Conservation (phyloP, 2,113 vertebrate genomes). For the Phaetusa simplex region DNA sequence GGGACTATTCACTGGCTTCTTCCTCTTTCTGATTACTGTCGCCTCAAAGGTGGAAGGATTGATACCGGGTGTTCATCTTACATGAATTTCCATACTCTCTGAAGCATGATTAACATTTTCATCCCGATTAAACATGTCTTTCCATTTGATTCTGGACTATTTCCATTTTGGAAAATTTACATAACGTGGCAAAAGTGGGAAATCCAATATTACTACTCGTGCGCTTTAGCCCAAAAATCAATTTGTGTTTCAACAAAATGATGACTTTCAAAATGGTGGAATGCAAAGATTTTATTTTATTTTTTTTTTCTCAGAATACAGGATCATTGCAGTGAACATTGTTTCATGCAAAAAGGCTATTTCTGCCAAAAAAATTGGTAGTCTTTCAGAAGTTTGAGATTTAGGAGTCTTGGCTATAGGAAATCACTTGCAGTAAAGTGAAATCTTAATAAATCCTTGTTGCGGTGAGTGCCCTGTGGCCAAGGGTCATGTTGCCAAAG, state of each 20-base stretch:
- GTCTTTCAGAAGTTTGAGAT: not conserved
- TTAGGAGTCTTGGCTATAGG: not conserved
- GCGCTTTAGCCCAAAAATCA: not conserved
- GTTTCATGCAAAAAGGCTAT: not conserved
- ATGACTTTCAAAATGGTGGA: not conserved
- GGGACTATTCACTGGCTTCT: not conserved
- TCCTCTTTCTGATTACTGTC: not conserved
- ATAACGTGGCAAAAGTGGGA: not conserved
- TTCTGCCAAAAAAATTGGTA: not conserved
- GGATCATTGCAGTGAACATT: not conserved
- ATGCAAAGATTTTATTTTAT: not conserved
- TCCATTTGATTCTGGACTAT: not conserved
- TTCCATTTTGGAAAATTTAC: not conserved
- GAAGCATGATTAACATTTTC: not conserved
- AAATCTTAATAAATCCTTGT: not conserved
- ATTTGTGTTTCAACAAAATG: not conserved
- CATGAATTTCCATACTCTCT: not conserved
- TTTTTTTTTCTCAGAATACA: not conserved
- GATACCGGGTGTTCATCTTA: not conserved
- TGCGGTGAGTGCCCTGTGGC: not conserved
- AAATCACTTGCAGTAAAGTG: not conserved
- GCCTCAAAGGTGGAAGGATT: not conserved
- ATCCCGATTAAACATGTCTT: not conserved
- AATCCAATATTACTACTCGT: not conserved
- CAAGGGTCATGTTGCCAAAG: not conserved